Evolutionary conservation across 2,888 invertebrate genomes (phyloP).

Genomic region (Machimus atricapillus): DNA sequence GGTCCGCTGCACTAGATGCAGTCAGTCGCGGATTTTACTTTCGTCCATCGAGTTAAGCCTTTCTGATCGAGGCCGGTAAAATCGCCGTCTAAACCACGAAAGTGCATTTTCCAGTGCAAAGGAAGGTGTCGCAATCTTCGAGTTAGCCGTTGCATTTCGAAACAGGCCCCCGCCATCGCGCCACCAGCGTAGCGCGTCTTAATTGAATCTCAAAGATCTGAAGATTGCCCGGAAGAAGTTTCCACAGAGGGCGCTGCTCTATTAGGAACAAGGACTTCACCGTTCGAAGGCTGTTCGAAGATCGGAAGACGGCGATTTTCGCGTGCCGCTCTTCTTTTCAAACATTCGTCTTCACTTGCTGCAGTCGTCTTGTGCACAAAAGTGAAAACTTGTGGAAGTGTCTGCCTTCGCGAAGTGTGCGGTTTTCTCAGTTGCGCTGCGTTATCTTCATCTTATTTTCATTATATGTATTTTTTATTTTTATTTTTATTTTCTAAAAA

Average conservation of each 20-base stretch:
- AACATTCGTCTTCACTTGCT: not conserved
- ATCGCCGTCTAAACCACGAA: not conserved
- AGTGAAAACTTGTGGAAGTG: conserved; percentile 19
- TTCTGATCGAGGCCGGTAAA: not conserved
- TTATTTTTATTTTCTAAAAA: not conserved
- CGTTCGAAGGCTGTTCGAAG: not conserved
- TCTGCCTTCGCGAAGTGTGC: not conserved
- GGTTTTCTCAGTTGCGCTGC: not conserved
- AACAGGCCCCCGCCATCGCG: not conserved
- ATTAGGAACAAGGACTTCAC: not conserved
- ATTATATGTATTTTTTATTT: not conserved
- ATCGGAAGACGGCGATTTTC: not conserved
- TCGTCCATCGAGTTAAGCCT: conserved; percentile 56
- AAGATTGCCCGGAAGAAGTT: not conserved
- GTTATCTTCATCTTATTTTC: not conserved
- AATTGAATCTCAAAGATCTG: not conserved
- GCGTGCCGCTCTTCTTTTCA: not conserved
- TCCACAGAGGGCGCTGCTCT: not conserved
- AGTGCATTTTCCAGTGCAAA: not conserved
- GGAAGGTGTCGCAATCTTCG: not conserved
- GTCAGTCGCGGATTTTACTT: conserved; percentile 63
- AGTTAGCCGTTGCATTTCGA: not conserved
- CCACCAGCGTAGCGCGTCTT: not conserved
- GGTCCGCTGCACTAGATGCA: conserved; percentile 52
- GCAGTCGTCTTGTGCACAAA: conserved; percentile 4